Conservation (phyloP, 2,797 vertebrate genomes). For the Cirrhinus mrigala region DNA sequence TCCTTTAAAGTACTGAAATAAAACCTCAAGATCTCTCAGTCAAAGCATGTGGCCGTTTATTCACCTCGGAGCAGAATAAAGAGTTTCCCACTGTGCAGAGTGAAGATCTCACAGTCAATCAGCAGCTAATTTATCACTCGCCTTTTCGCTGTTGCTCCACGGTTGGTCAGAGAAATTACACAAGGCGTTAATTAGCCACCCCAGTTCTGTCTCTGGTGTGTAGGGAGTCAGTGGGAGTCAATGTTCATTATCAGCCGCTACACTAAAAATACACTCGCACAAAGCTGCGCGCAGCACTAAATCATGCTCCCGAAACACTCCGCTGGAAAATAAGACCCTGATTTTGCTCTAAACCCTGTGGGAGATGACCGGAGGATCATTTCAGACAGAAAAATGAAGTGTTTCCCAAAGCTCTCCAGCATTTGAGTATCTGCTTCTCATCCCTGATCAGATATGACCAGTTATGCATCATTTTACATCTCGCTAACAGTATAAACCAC, state of each 20-base stretch:
- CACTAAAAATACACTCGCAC: constrained; percentile 22
- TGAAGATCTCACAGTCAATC: constrained; percentile 23
- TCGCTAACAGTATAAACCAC: neutral
- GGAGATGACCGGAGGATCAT: neutral
- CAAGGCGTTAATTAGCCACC: constrained; percentile 25
- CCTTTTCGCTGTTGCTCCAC: constrained; percentile 20
- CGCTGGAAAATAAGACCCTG: constrained; percentile 24
- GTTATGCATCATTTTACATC: neutral
- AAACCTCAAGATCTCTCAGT: neutral
- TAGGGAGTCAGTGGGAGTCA: constrained; percentile 26
- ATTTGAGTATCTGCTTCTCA: neutral
- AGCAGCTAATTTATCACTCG: constrained; percentile 13
- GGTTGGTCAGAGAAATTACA: constrained; percentile 29
- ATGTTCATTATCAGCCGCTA: constrained; percentile 39
- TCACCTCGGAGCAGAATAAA: constrained; percentile 19
- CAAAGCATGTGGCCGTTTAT: constrained; percentile 6
- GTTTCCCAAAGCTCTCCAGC: neutral
- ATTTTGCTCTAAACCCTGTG: neutral
- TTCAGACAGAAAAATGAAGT: neutral
- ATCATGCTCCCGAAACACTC: neutral
- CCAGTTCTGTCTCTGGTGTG: constrained; percentile 32
- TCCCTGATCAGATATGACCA: neutral
- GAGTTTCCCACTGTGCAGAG: neutral
- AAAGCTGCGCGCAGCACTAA: neutral
- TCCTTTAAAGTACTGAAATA: neutral